Evolutionary conservation across 2,113 vertebrate species (phyloP).

Genomic region (Oreotragus oreotragus): DNA sequence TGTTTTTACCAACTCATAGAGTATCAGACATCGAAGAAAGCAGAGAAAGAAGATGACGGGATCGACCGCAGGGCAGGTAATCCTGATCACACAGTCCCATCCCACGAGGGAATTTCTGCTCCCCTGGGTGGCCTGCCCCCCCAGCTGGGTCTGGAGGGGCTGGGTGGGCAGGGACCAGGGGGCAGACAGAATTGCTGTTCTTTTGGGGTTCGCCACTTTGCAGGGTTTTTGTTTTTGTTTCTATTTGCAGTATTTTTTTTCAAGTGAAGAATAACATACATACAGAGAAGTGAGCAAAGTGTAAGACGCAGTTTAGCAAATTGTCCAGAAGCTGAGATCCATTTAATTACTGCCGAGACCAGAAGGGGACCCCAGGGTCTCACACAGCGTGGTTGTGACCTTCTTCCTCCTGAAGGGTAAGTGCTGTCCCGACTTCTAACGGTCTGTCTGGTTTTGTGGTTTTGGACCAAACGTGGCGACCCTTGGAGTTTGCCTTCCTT

Average conservation of each 20-base stretch:
- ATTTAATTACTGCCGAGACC: accelerated
- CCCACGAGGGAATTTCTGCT: not conserved
- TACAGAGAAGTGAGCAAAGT: not conserved
- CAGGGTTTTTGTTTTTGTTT: not conserved
- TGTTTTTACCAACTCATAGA: not conserved
- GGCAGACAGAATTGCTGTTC: not conserved
- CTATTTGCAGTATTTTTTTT: not conserved
- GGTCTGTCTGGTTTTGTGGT: not conserved
- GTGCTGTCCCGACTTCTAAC: accelerated
- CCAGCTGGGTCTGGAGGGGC: not conserved
- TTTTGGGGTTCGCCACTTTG: accelerated
- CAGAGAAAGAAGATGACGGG: accelerated
- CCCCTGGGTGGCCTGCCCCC: too few relatives aligned
- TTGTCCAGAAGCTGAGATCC: too few relatives aligned
- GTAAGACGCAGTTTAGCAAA: not conserved
- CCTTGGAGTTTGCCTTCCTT: not conserved
- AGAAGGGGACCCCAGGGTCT: not conserved
- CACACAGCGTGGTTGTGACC: not conserved
- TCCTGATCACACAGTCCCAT: accelerated
- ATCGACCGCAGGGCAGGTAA: accelerated
- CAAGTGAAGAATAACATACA: not conserved
- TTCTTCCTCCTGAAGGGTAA: not conserved
- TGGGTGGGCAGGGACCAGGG: not conserved
- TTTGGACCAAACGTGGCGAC: not conserved
- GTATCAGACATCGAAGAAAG: not conserved